These are phyloP conservation scores for Epinotia nisella DNA, from an alignment of 2,888 invertebrate species.

Conservation along the genomic window DNA sequence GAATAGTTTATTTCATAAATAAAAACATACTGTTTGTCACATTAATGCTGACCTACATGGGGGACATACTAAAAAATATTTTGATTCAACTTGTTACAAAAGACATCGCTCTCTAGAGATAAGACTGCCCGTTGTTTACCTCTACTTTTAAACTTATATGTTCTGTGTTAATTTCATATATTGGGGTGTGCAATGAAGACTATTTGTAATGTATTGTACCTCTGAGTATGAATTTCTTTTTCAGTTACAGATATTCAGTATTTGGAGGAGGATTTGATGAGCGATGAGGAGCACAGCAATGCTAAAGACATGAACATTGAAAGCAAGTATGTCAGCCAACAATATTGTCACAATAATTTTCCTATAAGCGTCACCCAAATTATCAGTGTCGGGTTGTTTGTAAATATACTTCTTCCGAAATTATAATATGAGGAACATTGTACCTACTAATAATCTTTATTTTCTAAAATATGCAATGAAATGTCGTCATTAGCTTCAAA, in stretches of 20 bases:
- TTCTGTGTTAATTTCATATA: too few relatives aligned
- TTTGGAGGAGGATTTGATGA: constrained; percentile 43
- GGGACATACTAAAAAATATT: background rate
- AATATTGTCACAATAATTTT: background rate
- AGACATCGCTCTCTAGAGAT: too few relatives aligned
- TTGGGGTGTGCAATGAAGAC: background rate
- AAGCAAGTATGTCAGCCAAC: constrained; percentile 17
- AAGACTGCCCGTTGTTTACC: too few relatives aligned
- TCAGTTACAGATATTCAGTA: constrained; percentile 46
- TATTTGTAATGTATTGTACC: background rate
- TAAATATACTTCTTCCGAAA: background rate
- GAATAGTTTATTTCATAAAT: background rate
- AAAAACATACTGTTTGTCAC: background rate
- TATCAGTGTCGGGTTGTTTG: background rate
- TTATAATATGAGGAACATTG: background rate
- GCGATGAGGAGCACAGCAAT: constrained; percentile 20
- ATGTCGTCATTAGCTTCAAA: too few relatives aligned
- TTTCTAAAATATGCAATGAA: too few relatives aligned
- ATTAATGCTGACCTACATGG: background rate
- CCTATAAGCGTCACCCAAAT: background rate
- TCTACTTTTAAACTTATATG: too few relatives aligned
- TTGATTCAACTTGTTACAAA: too few relatives aligned
- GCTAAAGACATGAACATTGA: background rate
- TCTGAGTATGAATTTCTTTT: background rate
- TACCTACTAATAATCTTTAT: too few relatives aligned